Percentiles rank a stretch among this genome's conserved stretches.
phyloP scores from a whole-genome alignment of 2,797 vertebrate genomes.

The Leptodactylus fallax region DNA sequence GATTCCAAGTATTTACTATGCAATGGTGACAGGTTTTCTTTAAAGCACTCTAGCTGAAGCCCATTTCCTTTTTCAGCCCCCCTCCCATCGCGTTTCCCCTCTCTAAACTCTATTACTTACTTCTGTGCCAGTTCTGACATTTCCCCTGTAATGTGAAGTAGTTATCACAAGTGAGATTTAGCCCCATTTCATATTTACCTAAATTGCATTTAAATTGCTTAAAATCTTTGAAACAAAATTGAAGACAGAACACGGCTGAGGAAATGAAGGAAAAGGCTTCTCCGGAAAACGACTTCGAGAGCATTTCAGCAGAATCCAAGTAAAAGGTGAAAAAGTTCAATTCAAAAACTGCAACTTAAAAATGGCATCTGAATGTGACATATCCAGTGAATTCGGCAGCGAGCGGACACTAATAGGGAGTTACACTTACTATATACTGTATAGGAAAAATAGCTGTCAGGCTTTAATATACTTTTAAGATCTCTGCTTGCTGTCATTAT shows the following conservation, averaged over 20 bases:
- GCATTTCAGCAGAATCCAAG: neutral
- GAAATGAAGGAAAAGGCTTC: neutral
- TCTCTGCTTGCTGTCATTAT: neutral
- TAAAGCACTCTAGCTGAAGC: no score
- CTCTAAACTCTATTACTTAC: neutral
- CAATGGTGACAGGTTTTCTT: neutral
- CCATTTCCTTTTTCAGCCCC: neutral
- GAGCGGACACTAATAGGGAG: no score
- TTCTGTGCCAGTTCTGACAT: neutral
- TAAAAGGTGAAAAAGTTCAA: slow-evolving; percentile 9
- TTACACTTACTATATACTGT: no score
- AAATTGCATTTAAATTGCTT: neutral
- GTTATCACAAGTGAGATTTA: slow-evolving; percentile 25
- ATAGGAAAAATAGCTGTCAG: no score
- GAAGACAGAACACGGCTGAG: neutral
- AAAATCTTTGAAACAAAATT: neutral
- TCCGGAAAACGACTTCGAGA: no score
- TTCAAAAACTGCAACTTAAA: neutral
- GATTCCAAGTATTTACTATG: neutral
- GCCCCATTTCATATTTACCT: neutral
- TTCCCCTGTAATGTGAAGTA: neutral
- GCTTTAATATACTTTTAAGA: neutral
- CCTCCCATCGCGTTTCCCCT: neutral
- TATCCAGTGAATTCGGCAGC: neutral
- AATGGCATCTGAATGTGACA: neutral